Base-by-base conservation (phyloP, 2,113 vertebrate species). In the Menura novaehollandiae region DNA sequence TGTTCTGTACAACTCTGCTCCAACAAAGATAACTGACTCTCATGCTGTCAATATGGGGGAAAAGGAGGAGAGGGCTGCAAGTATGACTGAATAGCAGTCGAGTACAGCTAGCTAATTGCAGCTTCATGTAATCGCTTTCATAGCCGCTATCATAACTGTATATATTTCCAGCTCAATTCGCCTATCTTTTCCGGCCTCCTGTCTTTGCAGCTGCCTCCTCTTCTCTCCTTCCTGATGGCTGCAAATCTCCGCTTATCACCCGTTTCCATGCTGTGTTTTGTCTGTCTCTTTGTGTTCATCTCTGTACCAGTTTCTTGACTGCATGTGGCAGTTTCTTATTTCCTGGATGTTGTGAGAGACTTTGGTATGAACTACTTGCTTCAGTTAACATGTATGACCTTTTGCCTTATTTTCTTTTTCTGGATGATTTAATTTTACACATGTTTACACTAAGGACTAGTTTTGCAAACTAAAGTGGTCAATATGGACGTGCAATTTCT, bases 241-340 rank as follows among this genome's bases (percentile, higher is more conserved):
- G 46, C 90, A 97, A 97, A 97, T 97, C 97, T 97, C 95, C 94
- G 94, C 97, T 98, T 98, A 98, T 98, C 97, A 91, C 91, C 89
- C 85, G 1, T 97, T 98, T 97, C 97, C 97, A 97, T 93, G 85
- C 97, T 90, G 85, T 93, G 95, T 97, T 98, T 98, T 98, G 97
- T 97, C 96, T 95, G 88, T 43, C 59, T 97, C 95, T 96, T 97
- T 96, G 95, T 96, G 91, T 97, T 93, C 94, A 80, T 44, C 35
- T 93, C 95, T 55, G 92, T 90, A 92, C 90, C 15, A 30, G 88
- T 89, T 96, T 88, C 94, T 96, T 91, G 46, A 21, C 91, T 64
- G 85, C 56, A 5, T 76, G 76, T 76, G 32, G 66, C 92, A 86
- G 73, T 88, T 85, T 84, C 71, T 88, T 94, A 41, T 85, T 92